Evolutionary conservation across 1,140 invertebrate genomes (phyloP), one percentile per base, ranked within the genome.

Genomic region (Steinernema feltiae): DNA sequence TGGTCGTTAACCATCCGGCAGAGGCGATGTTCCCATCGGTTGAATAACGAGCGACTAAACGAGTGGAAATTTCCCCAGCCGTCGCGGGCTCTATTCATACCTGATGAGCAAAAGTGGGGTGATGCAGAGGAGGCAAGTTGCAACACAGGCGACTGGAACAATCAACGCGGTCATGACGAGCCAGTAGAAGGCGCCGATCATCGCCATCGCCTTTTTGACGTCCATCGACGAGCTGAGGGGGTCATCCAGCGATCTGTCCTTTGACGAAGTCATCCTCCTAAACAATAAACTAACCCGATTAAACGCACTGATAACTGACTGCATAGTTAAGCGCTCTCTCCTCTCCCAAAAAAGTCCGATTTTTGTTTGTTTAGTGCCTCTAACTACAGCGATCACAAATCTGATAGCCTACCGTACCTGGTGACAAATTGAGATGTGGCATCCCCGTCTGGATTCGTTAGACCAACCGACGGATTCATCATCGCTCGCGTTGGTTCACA

Each of bases 1-100:
- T 81, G 80, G 31, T 83, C 84, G 72, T 84, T 84, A 29, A 86
- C 83, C 72, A 86, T 78, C 15, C 70, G 73, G 71, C 83, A 84
- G 17, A 84, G 70, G 18, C 74, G 69, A 69, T 84, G 76, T 72
- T 84, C 83, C 30, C 82, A 48, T 32, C 69, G 63, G 69, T 82
- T 84, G 73, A 84, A 86, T n/a, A 80, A n/a, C n/a, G 69, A 29
- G 72, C 72, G 76, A 70, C 82, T 85, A 71, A 77, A 85, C 12
- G 21, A 21, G 7, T 46, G 53, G 17, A 69, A 24, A 32, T 35
- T 69, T 77, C 30, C 31, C 48, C 18, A 70, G 15, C 7, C 15
- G 12, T 0, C 24, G 29, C 31, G 32, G 29, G 27, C 32, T 30
- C 17, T 3, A 32, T 18, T 73, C 32, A 2, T 53, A 81, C 76